Percentiles rank a stretch among this genome's conserved stretches.
Conservation (phyloP, 2,888 invertebrate genomes). For the Thymelicus lineola region DNA sequence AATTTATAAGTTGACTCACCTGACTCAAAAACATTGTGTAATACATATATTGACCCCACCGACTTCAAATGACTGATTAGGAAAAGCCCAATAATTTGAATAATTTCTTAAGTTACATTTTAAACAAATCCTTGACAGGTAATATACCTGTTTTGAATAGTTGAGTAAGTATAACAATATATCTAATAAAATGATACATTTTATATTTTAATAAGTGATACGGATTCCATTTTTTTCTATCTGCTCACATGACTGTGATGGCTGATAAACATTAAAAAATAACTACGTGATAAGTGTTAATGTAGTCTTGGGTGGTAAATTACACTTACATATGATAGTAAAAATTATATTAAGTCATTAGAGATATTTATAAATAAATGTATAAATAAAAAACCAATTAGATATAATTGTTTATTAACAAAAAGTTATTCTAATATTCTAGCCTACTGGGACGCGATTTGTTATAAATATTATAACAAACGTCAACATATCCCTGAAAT, state of each 20-base stretch:
- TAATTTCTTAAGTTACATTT: not conserved
- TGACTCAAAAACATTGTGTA: slow-evolving; percentile 1
- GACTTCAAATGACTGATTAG: slow-evolving; percentile 16
- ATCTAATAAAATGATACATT: no score
- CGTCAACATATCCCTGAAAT: slow-evolving; percentile 45
- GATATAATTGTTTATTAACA: slow-evolving; percentile 18
- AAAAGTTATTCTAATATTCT: slow-evolving; percentile 20
- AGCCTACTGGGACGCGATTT: slow-evolving; percentile 48
- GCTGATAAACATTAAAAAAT: no score
- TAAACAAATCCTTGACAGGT: no score
- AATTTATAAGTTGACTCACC: slow-evolving; percentile 4
- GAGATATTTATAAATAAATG: not conserved
- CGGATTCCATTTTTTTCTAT: no score
- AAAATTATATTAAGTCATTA: no score
- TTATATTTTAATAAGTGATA: no score
- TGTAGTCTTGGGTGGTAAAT: no score
- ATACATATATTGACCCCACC: not conserved
- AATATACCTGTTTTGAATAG: no score
- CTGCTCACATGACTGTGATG: no score
- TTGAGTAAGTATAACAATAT: no score
- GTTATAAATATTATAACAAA: slow-evolving; percentile 81
- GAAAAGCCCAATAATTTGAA: slow-evolving; percentile 16
- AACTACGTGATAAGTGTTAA: no score
- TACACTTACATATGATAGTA: no score
- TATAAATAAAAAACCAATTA: not conserved